These are phyloP conservation scores for Anas georgica DNA, from an alignment of 2,797 vertebrate genomes.

Conservation along the genomic window DNA sequence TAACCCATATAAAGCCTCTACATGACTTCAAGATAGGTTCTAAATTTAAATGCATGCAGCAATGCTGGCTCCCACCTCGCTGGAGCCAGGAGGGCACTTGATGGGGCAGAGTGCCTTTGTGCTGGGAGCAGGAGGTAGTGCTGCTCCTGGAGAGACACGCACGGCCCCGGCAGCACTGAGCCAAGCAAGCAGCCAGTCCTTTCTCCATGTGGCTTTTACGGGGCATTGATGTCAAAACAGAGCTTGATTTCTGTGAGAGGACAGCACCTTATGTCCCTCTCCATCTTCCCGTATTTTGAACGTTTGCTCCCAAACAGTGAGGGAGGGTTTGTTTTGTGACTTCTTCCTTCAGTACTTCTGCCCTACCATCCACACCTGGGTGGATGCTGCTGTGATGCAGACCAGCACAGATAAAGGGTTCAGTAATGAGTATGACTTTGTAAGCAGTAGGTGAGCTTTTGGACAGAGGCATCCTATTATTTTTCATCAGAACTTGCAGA, in stretches of 20 bases:
- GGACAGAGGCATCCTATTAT: not conserved
- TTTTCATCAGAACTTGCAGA: not conserved
- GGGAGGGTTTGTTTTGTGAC: not conserved
- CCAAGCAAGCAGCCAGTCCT: not conserved
- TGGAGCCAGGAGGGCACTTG: not conserved
- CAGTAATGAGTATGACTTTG: not conserved
- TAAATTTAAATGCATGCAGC: not conserved
- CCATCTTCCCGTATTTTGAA: not conserved
- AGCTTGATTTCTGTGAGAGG: not conserved
- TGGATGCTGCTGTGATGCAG: not conserved
- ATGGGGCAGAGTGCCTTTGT: not conserved
- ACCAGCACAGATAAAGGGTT: not conserved
- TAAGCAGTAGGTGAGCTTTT: not conserved
- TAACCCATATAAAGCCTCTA: not conserved
- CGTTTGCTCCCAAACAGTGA: fast-evolving
- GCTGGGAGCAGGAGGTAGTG: not conserved
- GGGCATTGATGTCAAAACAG: fast-evolving
- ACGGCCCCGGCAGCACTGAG: too few species aligned
- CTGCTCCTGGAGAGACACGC: not conserved
- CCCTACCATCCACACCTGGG: not conserved
- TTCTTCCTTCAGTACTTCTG: not conserved
- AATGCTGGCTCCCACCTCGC: not conserved
- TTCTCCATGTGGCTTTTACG: not conserved
- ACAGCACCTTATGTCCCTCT: not conserved
- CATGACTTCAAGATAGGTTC: not conserved